Conservation (phyloP, 2,113 vertebrate genomes). For the Oryzias woworae region DNA sequence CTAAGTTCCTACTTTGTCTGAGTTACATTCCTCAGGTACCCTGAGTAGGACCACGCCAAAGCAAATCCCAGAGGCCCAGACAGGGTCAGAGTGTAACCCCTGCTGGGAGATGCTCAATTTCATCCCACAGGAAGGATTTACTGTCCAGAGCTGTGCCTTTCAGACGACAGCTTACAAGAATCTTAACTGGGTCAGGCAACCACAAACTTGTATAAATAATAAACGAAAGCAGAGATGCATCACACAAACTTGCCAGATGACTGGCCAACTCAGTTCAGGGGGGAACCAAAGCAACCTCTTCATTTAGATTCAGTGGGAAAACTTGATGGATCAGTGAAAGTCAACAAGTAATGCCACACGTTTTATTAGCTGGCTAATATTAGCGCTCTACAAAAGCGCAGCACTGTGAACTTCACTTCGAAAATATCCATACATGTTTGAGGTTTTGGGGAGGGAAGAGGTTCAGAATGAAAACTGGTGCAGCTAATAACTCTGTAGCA, state of each 20-base stretch:
- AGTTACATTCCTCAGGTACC: conserved; percentile 56
- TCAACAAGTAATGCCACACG: conserved; percentile 18
- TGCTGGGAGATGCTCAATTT: conserved; percentile 66
- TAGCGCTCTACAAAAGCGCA: conserved; percentile 14
- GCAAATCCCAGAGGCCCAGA: conserved; percentile 61
- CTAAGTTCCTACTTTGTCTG: conserved; percentile 13
- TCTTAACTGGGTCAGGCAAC: conserved; percentile 57
- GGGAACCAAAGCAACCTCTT: conserved; percentile 35
- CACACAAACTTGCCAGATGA: conserved; percentile 36
- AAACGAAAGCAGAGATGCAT: conserved; percentile 60
- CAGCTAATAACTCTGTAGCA: not conserved
- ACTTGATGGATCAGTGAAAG: conserved; percentile 14
- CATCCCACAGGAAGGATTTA: conserved; percentile 70
- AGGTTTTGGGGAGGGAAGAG: conserved; percentile 5
- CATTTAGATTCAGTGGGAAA: conserved; percentile 49
- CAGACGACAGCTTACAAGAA: conserved; percentile 56
- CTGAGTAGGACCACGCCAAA: conserved; percentile 49
- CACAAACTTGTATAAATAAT: conserved; percentile 55
- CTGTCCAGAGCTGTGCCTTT: conserved; percentile 45
- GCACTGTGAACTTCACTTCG: conserved; percentile 19
- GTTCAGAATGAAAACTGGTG: conserved; percentile 1
- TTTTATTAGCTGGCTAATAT: conserved; percentile 33
- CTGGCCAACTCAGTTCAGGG: conserved; percentile 23
- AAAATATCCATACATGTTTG: conserved; percentile 18
- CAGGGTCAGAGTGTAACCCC: conserved; percentile 55